Evolutionary conservation across 2,797 vertebrate genomes (phyloP), one percentile per base, ranked within the genome.

Genomic region (Leucoraja ocellata): DNA sequence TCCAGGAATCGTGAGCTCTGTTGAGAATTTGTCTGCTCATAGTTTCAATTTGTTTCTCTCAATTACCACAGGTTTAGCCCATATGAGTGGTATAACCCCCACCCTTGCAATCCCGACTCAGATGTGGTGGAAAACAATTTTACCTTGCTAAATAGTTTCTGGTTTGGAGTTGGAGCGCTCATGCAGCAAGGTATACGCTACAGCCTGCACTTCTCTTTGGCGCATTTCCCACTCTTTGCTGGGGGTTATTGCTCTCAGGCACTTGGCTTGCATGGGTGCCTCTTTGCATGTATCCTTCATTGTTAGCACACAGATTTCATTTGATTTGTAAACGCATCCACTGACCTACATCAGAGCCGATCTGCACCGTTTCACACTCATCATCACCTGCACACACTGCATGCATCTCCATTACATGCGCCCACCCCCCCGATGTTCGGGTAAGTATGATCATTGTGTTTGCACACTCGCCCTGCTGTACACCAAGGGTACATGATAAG

Each of bases 81-180:
- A 95, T 99, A 99, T 97, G 98, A 99, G 97, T 99, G 98, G 98
- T 99, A 99, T 98, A 99, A 99, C 94, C 98, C 98, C 96, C 98
- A 99, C 96, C 98, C 98, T 94, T 99, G 98, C 98, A 99, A 99
- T 96, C 98, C 98, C 76, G 98, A 99, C 97, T 99, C 98, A 96
- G 98, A 99, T 96, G 98, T 99, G 97, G 98, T 99, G 98, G 98
- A 99, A 98, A 99, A 99, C 98, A 99, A 99, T 98, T 99, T 99
- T 97, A 99, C 98, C 96, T 98, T 99, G 97, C 98, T 99, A 97
- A 99, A 99, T 98, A 99, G 98, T 99, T 99, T 99, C 98, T 99
- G 98, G 98, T 99, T 99, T 97, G 98, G 98, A 98, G 98, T 99
- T 99, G 98, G 98, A 99, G 98, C 98, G 98, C 98, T 99, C 98